phyloP scores from a whole-genome alignment of 2,888 invertebrate genomes.

The Sarcophaga carnaria region DNA sequence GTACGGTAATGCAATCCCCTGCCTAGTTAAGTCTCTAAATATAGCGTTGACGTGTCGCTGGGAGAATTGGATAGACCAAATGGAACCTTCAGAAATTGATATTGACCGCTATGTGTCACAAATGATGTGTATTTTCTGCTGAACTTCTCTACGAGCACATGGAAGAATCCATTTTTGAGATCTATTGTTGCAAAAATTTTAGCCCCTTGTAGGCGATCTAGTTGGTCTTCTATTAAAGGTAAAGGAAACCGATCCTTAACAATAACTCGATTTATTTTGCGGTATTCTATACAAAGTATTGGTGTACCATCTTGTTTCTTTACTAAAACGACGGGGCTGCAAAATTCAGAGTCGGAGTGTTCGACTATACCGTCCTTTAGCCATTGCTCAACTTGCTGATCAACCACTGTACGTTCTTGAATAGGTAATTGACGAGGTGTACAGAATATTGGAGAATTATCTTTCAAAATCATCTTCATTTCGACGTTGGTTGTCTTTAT shows the following conservation, averaged over 20 bases:
- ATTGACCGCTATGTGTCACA: no score
- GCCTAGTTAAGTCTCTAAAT: no score
- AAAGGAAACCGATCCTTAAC: constrained; percentile 64
- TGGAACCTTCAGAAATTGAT: no score
- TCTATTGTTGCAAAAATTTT: no score
- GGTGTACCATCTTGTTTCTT: constrained; percentile 71
- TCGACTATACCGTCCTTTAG: constrained; percentile 56
- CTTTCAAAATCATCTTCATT: constrained; percentile 50
- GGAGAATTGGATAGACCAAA: no score
- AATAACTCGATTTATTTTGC: constrained; percentile 36
- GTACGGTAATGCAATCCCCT: no score
- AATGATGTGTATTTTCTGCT: no score
- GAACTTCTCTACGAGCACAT: no score
- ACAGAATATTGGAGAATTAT: constrained; percentile 67
- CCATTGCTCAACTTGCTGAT: constrained; percentile 52
- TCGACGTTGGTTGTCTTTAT: constrained; percentile 31
- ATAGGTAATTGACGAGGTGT: constrained; percentile 43
- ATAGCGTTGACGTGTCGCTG: no score
- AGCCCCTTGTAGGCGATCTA: constrained; percentile 74
- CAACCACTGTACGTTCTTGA: constrained; percentile 47
- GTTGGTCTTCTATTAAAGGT: constrained; percentile 73
- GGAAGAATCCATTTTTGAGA: no score
- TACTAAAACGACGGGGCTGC: constrained; percentile 73
- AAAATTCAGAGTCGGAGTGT: constrained; percentile 67
- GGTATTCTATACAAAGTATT: constrained; percentile 71